Evolutionary conservation across 2,888 invertebrate genomes (phyloP).

Genomic region (Metallyticus violacea): DNA sequence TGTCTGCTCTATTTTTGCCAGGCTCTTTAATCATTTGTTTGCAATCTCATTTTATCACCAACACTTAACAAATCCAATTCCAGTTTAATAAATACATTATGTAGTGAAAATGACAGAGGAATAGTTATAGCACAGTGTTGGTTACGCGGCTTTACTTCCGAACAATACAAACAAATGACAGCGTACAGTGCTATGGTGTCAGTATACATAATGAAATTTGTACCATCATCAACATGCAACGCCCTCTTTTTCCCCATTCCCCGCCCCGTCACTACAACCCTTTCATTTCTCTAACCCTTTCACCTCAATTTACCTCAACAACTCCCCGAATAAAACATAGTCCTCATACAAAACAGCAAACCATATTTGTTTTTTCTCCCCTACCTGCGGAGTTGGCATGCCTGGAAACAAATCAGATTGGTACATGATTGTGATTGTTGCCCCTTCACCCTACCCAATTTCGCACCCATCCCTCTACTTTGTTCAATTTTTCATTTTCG

Average conservation of each 20-base stretch:
- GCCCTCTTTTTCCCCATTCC: neutral
- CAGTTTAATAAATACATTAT: neutral
- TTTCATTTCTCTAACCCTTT: neutral
- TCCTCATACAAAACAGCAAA: neutral
- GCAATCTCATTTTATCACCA: neutral
- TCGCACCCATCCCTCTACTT: neutral
- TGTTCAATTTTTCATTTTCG: slow-evolving; percentile 3
- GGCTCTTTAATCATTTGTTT: neutral
- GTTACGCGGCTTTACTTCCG: neutral
- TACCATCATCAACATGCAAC: neutral
- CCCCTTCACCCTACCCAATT: neutral
- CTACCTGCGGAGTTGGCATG: neutral
- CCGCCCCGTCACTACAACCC: neutral
- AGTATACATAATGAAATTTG: slow-evolving; percentile 7
- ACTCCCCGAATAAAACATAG: neutral
- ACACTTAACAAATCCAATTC: neutral
- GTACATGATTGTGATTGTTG: slow-evolving; percentile 9
- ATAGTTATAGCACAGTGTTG: neutral
- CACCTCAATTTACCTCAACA: slow-evolving; percentile 11
- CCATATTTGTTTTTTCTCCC: neutral
- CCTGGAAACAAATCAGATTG: slow-evolving; percentile 17
- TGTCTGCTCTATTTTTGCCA: neutral
- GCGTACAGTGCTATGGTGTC: neutral
- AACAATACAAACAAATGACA: neutral
- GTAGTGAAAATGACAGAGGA: neutral